Conservation (phyloP, 35 echinoderm and acorn worm genomes). For the Antedon bifida region DNA sequence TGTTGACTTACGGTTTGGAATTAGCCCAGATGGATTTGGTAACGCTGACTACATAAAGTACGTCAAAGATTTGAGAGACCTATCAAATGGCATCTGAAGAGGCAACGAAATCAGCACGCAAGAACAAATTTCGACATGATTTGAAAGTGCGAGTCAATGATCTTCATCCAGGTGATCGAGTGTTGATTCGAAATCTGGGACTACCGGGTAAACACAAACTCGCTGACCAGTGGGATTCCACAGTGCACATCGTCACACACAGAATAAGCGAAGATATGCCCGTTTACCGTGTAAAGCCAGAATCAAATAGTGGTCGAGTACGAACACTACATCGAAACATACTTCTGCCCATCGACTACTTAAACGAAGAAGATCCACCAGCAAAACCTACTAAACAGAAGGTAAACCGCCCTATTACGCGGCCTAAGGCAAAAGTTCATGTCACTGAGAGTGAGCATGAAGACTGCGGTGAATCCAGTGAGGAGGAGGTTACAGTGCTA, state of each 20-base stretch:
- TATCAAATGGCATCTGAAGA: not conserved
- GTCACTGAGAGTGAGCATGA: no score
- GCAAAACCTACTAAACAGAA: not conserved
- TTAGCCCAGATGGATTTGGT: not conserved
- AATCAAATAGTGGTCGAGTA: not conserved
- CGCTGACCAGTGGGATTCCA: not conserved
- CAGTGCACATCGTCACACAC: not conserved
- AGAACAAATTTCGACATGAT: not conserved
- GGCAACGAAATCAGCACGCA: not conserved
- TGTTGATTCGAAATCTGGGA: not conserved
- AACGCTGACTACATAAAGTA: not conserved
- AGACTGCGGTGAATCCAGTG: no score
- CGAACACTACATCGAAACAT: not conserved
- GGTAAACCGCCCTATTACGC: not conserved
- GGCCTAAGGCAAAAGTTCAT: not conserved
- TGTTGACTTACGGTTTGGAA: conserved; percentile 4
- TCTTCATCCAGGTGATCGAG: not conserved
- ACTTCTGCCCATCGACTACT: not conserved
- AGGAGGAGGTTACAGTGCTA: no score
- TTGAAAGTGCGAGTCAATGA: not conserved
- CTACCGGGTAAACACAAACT: not conserved
- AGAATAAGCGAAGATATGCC: not conserved
- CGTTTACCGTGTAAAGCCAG: not conserved
- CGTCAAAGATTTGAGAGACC: not conserved
- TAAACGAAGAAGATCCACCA: not conserved